Evolutionary conservation across 2,888 invertebrate genomes (phyloP).

Genomic region (Mallateleia sp.): DNA sequence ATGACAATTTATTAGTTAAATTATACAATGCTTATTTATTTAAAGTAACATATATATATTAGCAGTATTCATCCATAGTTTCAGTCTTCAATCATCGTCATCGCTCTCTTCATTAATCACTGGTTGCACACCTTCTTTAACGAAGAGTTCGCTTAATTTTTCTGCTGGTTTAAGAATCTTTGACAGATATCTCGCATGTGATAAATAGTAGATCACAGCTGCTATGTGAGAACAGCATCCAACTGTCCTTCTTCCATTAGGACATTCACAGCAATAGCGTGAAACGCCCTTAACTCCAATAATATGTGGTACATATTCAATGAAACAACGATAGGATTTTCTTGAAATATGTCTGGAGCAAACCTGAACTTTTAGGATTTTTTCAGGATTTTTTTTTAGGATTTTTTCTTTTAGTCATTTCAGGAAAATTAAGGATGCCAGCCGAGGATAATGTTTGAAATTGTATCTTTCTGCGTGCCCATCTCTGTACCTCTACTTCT

Average conservation of each 20-base stretch:
- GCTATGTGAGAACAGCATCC: not conserved
- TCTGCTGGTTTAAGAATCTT: not conserved
- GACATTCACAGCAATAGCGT: not conserved
- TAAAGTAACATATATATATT: no score
- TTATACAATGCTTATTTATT: no score
- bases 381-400: slow-evolving; percentile 35
- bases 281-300: not conserved
- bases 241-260: not conserved
- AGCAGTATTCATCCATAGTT: no score
- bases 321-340: not conserved
- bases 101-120: not conserved
- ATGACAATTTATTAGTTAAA: no score
- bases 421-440: slow-evolving; percentile 23
- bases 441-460: not conserved
- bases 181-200: not conserved
- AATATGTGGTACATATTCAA: not conserved
- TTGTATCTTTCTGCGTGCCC: slow-evolving; percentile 51
- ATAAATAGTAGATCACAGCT: not conserved
- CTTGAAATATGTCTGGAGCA: not conserved
- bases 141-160: not conserved
- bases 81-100: no score
- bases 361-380: not conserved
- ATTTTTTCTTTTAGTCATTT: slow-evolving; percentile 68
- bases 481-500: slow-evolving; percentile 65
- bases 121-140: not conserved